A percentile compares a stretch with the other conserved stretches of the same genome.
These are phyloP conservation scores for Cisticola juncidis DNA, from an alignment of 2,113 vertebrate species.

Conservation along the genomic window DNA sequence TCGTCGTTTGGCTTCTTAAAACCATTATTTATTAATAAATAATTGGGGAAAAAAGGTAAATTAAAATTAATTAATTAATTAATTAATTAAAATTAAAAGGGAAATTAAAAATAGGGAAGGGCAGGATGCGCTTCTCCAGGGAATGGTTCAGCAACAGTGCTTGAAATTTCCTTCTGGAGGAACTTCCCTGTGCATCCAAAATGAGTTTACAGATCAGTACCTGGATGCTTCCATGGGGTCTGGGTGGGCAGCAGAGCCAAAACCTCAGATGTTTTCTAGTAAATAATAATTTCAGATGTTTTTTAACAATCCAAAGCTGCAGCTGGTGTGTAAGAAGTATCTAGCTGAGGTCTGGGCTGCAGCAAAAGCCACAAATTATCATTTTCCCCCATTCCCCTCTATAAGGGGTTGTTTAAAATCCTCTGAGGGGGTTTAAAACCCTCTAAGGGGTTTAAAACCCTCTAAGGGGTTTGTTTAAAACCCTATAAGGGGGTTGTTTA, in stretches of 20 bases:
- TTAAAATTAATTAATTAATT: too few relatives aligned
- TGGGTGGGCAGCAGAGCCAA: neutral
- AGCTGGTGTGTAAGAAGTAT: neutral
- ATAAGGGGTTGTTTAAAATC: too few relatives aligned
- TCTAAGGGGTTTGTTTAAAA: too few relatives aligned
- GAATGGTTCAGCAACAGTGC: neutral
- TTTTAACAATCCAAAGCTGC: neutral
- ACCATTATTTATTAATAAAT: too few relatives aligned
- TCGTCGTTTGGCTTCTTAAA: neutral
- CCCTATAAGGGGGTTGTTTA: too few relatives aligned
- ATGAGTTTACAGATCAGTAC: neutral
- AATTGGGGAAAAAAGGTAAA: too few relatives aligned
- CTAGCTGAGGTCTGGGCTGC: neutral
- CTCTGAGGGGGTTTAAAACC: too few relatives aligned
- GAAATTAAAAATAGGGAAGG: neutral
- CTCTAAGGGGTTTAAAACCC: too few relatives aligned
- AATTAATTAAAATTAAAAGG: too few relatives aligned
- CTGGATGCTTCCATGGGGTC: fast-evolving
- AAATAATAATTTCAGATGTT: neutral
- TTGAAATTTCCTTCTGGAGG: neutral
- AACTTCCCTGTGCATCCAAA: neutral
- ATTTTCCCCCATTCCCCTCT: fast-evolving
- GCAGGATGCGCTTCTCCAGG: neutral
- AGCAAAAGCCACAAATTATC: neutral
- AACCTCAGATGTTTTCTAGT: neutral